These are phyloP conservation scores for human DNA, from an alignment of 2,113 vertebrate species.

Conservation along the genomic window DNA sequence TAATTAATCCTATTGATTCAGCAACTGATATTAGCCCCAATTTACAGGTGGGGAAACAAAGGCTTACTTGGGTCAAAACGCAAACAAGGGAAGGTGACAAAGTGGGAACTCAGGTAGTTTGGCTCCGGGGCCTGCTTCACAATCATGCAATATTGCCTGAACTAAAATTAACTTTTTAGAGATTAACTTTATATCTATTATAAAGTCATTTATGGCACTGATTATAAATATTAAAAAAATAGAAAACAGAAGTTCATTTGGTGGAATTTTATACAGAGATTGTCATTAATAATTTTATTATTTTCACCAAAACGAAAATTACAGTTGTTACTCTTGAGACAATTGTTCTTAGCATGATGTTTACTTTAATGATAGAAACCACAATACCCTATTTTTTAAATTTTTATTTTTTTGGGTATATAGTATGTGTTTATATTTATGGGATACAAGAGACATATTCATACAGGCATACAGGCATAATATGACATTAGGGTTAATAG, in stretches of 20 bases:
- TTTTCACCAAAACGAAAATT: slow-evolving; percentile 3
- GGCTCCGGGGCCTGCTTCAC: background rate
- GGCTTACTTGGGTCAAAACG: background rate
- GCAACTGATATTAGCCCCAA: background rate
- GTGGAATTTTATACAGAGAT: background rate
- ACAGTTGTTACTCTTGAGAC: background rate
- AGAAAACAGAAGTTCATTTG: background rate
- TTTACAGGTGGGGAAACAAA: background rate
- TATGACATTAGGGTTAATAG: too few species aligned
- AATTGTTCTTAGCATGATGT: background rate
- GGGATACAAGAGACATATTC: too few species aligned
- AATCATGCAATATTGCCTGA: background rate
- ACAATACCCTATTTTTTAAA: background rate
- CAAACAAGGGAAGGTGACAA: background rate
- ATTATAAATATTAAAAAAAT: background rate
- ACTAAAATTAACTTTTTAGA: background rate
- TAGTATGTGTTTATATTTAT: too few species aligned
- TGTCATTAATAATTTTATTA: slow-evolving; percentile 8
- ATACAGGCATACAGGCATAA: too few species aligned
- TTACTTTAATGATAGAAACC: background rate
- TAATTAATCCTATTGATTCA: background rate
- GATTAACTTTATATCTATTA: background rate
- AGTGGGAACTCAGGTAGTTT: background rate
- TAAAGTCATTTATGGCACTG: background rate
- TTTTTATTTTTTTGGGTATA: too few species aligned